Base-by-base conservation (phyloP, 1,140 invertebrate genomes). In the Anastrepha obliqua region DNA sequence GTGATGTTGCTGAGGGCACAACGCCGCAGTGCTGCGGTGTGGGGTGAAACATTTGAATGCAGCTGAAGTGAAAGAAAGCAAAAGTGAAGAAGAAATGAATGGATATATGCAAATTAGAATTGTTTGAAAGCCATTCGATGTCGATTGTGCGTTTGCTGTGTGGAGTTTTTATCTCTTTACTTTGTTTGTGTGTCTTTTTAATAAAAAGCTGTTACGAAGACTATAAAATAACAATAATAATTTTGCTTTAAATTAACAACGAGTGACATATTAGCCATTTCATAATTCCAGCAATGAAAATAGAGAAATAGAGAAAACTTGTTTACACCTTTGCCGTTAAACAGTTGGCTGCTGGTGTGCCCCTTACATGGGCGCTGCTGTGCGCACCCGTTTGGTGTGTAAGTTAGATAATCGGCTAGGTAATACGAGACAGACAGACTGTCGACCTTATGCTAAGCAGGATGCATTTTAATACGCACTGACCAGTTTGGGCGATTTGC, bases 401-500 rank as follows among this genome's bases (percentile, higher is more conserved):
- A 8, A 8, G 65, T 81, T 81, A 81, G 74, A 81, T 81, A 81
- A 81, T 81, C 74, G 74, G 20, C 42, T 20, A 81, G 55, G 55
- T 9, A 29, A 29, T 55, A 55, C 51, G 51, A 17, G 15, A 55
- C 6, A 55, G 6, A 55, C 51, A 55, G 51, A 55, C 11, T 2
- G 6, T 11, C 74, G 44, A 81, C 17, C 17, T 81, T 85, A 60
- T 85, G 59, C 11, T 51, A 47, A 65, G 44, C 59, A 55, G 87
- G 87, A 86, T 91, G 90, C 86, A 91, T 91, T 89, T 78, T 89
- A 89, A 90, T 90, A 42, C 13, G 74, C 17, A 60, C 17, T 29
- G 8, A 39, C 42, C 29, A 3, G 81, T 1, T 42, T 7, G 44
- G 15, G 90, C 90, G 90, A 91, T 92, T 92, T 92, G 91, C 47